Evolutionary conservation across 1,140 invertebrate genomes (phyloP).

Genomic region (Carposina sasakii): DNA sequence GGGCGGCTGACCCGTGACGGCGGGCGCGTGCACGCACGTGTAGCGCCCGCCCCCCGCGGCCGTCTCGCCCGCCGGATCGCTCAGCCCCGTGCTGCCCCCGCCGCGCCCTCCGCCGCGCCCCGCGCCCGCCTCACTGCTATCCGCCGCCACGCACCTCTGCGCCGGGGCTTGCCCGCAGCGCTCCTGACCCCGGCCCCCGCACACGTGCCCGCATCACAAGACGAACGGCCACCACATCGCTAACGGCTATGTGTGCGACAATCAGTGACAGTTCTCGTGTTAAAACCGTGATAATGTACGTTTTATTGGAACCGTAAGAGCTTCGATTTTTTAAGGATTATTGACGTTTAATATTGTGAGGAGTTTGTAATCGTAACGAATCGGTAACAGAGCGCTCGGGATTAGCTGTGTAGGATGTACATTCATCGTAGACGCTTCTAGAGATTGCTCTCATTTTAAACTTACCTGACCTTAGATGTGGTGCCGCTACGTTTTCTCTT

Average conservation of each 20-base stretch:
- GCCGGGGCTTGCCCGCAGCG: constrained; percentile 45
- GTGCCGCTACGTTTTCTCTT: constrained; percentile 31
- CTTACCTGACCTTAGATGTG: constrained; percentile 37
- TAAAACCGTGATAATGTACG: no score
- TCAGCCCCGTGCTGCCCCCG: constrained; percentile 53
- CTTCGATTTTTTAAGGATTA: constrained; percentile 49
- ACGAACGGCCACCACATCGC: constrained; percentile 52
- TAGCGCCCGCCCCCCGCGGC: constrained; percentile 65
- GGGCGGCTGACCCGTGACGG: constrained; percentile 77
- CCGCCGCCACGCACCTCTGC: constrained; percentile 52
- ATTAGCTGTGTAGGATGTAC: constrained; percentile 28
- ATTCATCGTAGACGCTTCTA: constrained; percentile 56
- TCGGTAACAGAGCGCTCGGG: constrained; percentile 20
- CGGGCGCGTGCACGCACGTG: constrained; percentile 71
- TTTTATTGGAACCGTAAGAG: constrained; percentile 52
- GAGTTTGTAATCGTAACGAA: constrained; percentile 12
- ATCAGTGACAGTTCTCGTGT: constrained; percentile 21
- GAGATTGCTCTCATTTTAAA: constrained; percentile 57
- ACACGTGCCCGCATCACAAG: constrained; percentile 55
- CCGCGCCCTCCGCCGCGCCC: constrained; percentile 37
- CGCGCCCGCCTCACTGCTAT: constrained; percentile 44
- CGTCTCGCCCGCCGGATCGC: constrained; percentile 38
- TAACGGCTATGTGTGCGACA: constrained; percentile 47
- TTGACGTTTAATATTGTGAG: constrained; percentile 24
- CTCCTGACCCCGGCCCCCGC: constrained; percentile 31